A percentile compares a stretch with the other conserved stretches of the same genome.
Conservation (phyloP, 2,888 invertebrate species). For the Cetonia aurata region DNA sequence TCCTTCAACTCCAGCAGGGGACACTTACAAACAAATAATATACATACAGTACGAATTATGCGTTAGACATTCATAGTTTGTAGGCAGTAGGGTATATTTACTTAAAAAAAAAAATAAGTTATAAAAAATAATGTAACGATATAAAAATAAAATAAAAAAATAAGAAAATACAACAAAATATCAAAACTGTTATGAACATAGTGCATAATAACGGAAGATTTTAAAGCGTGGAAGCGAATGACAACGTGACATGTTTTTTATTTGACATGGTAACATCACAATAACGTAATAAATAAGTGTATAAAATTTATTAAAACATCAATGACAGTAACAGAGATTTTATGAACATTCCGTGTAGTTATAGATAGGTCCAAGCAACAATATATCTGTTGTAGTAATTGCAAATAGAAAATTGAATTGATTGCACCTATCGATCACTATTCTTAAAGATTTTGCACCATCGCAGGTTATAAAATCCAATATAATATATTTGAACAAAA, state of each 20-base stretch:
- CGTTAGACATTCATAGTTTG: neutral
- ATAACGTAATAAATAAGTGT: too few species aligned
- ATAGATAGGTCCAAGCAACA: constrained; percentile 20
- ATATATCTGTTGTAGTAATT: neutral
- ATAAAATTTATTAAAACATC: constrained; percentile 24
- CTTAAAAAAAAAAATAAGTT: constrained; percentile 11
- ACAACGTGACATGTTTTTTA: constrained; percentile 14
- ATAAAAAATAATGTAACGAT: constrained; percentile 25
- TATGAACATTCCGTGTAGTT: constrained; percentile 35
- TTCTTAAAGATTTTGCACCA: too few species aligned
- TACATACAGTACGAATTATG: too few species aligned
- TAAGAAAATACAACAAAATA: neutral
- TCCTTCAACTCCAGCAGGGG: constrained; percentile 25
- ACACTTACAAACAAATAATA: constrained; percentile 32
- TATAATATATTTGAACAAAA: too few species aligned
- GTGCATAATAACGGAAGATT: constrained; percentile 8
- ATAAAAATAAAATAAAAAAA: constrained; percentile 21
- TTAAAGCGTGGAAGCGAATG: constrained; percentile 6
- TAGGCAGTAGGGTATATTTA: neutral
- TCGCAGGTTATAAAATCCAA: too few species aligned
- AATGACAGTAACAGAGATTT: neutral
- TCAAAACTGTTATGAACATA: neutral
- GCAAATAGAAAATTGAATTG: neutral
- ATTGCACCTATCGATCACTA: neutral
- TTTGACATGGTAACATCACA: neutral